Conservation (phyloP, 2,888 invertebrate species). For the Harpalus rubripes region DNA sequence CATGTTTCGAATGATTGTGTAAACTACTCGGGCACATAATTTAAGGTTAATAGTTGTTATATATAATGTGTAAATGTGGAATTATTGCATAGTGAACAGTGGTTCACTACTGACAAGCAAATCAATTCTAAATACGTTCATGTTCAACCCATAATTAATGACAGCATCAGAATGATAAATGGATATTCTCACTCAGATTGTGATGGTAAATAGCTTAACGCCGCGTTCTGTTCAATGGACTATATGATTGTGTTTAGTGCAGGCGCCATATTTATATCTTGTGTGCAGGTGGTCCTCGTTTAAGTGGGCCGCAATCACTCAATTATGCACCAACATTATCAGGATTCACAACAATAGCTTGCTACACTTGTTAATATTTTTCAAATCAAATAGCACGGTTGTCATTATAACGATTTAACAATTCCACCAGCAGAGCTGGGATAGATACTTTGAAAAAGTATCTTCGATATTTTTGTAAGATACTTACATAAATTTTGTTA, state of each 20-base stretch:
- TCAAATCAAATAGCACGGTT: too few species aligned
- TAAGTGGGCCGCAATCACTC: conserved; percentile 22
- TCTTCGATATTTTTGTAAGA: too few species aligned
- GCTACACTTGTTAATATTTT: too few species aligned
- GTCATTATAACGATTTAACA: too few species aligned
- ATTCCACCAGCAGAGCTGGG: too few species aligned
- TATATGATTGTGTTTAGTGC: conserved; percentile 36
- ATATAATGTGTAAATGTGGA: not conserved
- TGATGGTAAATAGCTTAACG: conserved; percentile 26
- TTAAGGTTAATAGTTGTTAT: not conserved
- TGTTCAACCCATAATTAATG: conserved; percentile 37
- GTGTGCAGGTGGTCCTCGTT: conserved; percentile 13
- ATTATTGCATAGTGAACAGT: conserved; percentile 12
- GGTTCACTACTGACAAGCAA: conserved; percentile 23
- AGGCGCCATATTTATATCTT: conserved; percentile 41
- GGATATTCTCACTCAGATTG: conserved; percentile 31
- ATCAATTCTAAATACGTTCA: conserved; percentile 40
- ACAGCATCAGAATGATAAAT: conserved; percentile 44
- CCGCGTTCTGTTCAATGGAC: conserved; percentile 36
- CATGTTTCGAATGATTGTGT: too few species aligned
- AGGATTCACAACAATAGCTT: too few species aligned
- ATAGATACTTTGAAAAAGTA: too few species aligned
- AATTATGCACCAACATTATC: not conserved
- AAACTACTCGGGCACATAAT: not conserved
- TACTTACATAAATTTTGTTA: too few species aligned